phyloP scores from a whole-genome alignment of 2,113 vertebrate species.

The Sterna hirundo region DNA sequence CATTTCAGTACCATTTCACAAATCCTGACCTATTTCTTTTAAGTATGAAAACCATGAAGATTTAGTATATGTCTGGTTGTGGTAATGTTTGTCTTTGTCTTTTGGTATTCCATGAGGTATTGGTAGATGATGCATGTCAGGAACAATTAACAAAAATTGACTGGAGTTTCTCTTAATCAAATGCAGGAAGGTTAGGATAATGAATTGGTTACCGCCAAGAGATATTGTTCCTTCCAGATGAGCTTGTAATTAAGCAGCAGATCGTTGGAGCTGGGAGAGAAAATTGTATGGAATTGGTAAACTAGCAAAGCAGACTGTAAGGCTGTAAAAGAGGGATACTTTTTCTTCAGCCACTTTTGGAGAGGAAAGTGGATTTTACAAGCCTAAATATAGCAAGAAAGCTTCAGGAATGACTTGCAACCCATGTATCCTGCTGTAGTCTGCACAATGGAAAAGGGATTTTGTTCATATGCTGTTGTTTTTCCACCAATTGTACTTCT shows the following conservation, averaged over 20 bases:
- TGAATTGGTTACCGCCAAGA: background rate
- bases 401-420: background rate
- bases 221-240: background rate
- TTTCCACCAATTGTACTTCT: background rate
- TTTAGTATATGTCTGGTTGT: background rate
- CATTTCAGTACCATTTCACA: background rate
- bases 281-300: background rate
- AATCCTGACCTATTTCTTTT: background rate
- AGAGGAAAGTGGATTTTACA: background rate
- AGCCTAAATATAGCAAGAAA: background rate
- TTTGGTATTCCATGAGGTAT: background rate
- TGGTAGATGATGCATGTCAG: background rate
- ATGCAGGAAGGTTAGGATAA: background rate
- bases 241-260: background rate
- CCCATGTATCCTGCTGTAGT: too few species aligned
- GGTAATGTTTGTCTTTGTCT: background rate
- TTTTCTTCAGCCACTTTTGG: background rate
- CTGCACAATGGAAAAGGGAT: background rate
- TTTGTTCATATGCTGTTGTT: background rate
- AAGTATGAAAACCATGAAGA: background rate
- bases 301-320: background rate
- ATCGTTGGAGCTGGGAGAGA: background rate
- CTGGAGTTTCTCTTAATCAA: background rate
- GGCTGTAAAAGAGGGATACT: background rate
- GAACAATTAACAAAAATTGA: background rate